Evolutionary conservation across 1,140 invertebrate genomes (phyloP), one percentile per base, ranked within the genome.

Genomic region (Zaprionus vittiger): DNA sequence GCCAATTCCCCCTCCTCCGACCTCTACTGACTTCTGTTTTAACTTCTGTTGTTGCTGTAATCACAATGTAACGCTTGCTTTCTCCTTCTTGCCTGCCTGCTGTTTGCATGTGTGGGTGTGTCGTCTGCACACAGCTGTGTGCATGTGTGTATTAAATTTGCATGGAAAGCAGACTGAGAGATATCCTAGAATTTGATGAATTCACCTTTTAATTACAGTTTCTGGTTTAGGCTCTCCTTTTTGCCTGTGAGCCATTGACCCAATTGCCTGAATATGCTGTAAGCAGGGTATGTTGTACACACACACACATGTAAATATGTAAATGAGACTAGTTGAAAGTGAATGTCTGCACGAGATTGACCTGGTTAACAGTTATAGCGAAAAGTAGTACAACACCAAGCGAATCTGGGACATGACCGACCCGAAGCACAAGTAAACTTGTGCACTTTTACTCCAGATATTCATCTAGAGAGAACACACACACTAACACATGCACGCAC

Each of bases 321-420:
- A 47, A 31, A 55, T 41, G 28, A 15, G 26, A 15, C 15, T 52
- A 78, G 67, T 68, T 71, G 61, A 76, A 62, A 76, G 79, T 73
- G 75, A 72, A 71, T 81, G 66, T 72, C 70, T 62, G 82, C 65
- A 54, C 66, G 55, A 59, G 34, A 55, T 73, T 85, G 82, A 85
- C 82, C 82, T 76, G 81, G 79, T 86, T 86, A 59, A 59, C 54
- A 72, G 61, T 60, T 55, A 57, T 47, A 56, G 57, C 60, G 38
- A 64, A 75, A 75, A 61, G n/a, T 76, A 72, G 73, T 76, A 59
- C 66, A 77, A 66, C 52, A 12, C 14, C n/a, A 4, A 54, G 54
- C 59, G 20, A 56, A 85, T 73, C 55, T 82, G 59, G 82, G 64
- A 69, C 82, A 69, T 44, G 55, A 73, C 52, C 71, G 49, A 73